These are phyloP conservation scores for Arvicanthis niloticus DNA, from an alignment of 2,113 vertebrate genomes.

Conservation along the genomic window DNA sequence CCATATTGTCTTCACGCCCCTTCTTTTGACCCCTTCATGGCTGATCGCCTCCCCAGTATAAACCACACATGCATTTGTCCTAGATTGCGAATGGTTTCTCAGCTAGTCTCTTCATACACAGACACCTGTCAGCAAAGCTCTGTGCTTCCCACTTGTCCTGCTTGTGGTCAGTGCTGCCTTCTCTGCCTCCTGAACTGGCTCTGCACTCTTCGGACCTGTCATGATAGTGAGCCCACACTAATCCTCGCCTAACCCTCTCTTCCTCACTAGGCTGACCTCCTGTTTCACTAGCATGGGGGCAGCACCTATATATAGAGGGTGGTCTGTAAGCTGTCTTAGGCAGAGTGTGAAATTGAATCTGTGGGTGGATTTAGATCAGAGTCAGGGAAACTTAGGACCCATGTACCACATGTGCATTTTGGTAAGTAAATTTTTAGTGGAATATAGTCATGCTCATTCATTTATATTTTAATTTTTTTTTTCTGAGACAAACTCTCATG, in stretches of 20 bases:
- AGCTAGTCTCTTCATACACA: background rate
- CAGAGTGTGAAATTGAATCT: conserved; percentile 24
- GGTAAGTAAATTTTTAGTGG: conserved; percentile 41
- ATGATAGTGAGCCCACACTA: background rate
- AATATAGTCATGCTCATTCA: background rate
- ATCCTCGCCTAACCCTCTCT: conserved; percentile 42
- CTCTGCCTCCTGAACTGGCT: background rate
- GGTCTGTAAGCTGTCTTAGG: background rate
- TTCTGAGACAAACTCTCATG: background rate
- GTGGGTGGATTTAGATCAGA: background rate
- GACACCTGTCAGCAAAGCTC: background rate
- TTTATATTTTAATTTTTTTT: background rate
- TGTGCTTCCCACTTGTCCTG: background rate
- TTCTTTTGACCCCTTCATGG: background rate
- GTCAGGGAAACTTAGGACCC: background rate
- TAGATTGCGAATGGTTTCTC: background rate
- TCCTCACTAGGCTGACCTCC: background rate
- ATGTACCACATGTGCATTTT: conserved; percentile 16
- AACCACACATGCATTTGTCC: background rate
- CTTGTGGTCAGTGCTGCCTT: background rate
- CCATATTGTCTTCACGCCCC: background rate
- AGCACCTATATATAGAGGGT: background rate
- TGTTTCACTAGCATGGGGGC: background rate
- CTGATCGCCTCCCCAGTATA: background rate
- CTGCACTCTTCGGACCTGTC: background rate